Evolutionary conservation across 1,140 invertebrate genomes (phyloP).

Genomic region (Lasaia peninsularis): DNA sequence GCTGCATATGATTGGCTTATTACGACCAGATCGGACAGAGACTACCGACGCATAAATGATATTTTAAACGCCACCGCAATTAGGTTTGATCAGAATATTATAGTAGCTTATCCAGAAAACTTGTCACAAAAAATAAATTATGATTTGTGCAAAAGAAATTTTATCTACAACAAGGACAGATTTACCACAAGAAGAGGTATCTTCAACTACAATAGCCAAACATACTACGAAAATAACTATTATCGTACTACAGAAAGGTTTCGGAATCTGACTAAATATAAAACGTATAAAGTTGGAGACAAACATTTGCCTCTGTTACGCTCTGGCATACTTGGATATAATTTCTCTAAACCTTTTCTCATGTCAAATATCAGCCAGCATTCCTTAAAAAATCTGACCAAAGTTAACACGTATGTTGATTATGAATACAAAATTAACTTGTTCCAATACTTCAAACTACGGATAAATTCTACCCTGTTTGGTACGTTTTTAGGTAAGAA

Average conservation of each 20-base stretch:
- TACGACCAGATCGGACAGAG: conserved; percentile 37
- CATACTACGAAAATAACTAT: conserved; percentile 45
- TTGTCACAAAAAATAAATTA: conserved; percentile 4
- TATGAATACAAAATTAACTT: conserved; percentile 29
- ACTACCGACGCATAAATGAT: conserved; percentile 41
- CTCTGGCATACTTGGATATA: conserved; percentile 41
- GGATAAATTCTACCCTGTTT: conserved; percentile 56
- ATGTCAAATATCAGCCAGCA: conserved; percentile 43
- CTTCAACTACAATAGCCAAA: conserved; percentile 22
- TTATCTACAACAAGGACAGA: conserved; percentile 34
- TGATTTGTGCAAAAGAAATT: conserved; percentile 46
- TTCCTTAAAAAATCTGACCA: conserved; percentile 29
- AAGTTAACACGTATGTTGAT: conserved; percentile 20
- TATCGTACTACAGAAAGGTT: conserved; percentile 43
- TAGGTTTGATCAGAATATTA: conserved; percentile 60
- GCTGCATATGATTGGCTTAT: conserved; percentile 58
- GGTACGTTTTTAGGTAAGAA: conserved; percentile 52
- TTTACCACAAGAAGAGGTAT: not conserved
- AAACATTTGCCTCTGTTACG: conserved; percentile 31
- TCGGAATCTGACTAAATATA: conserved; percentile 41
- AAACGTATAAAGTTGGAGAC: conserved; percentile 34
- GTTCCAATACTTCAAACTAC: conserved; percentile 62
- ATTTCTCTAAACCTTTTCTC: conserved; percentile 45
- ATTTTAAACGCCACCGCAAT: conserved; percentile 51
- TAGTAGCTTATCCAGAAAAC: conserved; percentile 38